A percentile compares a stretch with the other conserved stretches of the same genome.
phyloP scores from a whole-genome alignment of 2,113 vertebrate species.

The Xiphophorus hellerii region DNA sequence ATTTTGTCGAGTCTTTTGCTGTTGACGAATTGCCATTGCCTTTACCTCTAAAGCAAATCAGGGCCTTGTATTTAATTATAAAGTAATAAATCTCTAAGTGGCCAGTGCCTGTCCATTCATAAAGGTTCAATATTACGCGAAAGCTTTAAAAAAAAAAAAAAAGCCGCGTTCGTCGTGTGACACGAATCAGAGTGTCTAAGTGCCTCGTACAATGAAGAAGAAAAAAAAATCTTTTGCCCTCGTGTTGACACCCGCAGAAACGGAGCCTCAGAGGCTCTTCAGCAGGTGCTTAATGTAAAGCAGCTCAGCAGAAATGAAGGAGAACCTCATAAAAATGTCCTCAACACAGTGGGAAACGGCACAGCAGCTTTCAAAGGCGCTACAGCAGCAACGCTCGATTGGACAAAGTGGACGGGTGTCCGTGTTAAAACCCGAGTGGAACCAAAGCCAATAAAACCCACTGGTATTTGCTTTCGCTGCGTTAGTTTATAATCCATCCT shows the following conservation, averaged over 20 bases:
- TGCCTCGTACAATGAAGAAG: constrained; percentile 15
- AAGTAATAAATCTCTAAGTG: not conserved
- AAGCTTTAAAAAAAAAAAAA: not conserved
- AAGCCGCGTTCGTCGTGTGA: constrained; percentile 19
- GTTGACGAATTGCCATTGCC: not conserved
- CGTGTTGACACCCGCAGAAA: constrained; percentile 15
- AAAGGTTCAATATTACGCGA: not conserved
- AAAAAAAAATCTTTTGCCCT: constrained; percentile 3
- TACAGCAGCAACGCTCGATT: constrained; percentile 26
- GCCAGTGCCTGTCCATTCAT: not conserved
- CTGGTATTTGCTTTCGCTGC: not conserved
- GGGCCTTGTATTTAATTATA: not conserved
- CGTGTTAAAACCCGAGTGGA: constrained; percentile 2
- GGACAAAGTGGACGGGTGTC: not conserved
- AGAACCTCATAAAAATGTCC: constrained; percentile 34
- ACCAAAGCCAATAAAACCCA: constrained; percentile 14
- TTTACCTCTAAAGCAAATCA: not conserved
- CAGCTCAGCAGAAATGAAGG: constrained; percentile 32
- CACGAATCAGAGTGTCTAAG: constrained; percentile 36
- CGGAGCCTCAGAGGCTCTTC: constrained; percentile 17
- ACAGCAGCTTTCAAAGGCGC: constrained; percentile 25
- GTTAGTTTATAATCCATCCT: not conserved
- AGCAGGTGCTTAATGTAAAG: constrained; percentile 16
- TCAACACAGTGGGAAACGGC: constrained; percentile 22
- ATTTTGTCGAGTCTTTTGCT: not conserved